Conservation (phyloP, 92 coral and sea anemone genomes). For the Epizoanthus ramosus region DNA sequence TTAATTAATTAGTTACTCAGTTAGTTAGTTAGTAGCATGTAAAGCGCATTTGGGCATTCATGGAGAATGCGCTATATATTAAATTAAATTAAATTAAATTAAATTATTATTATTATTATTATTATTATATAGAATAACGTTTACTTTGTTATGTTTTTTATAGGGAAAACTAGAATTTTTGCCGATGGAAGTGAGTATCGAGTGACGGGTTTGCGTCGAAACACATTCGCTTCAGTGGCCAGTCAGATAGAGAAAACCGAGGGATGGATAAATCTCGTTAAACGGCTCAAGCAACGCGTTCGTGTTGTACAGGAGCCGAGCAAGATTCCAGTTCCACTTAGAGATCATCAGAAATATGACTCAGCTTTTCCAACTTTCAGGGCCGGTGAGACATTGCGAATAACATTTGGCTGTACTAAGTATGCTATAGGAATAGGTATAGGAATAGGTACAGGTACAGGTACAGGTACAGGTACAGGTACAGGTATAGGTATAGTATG, state of each 20-base stretch:
- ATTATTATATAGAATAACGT: too few species aligned
- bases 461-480: too few species aligned
- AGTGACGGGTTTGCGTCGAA: conserved; percentile 34
- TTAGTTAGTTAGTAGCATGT: too few species aligned
- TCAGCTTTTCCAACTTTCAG: conserved; percentile 38
- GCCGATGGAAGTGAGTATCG: conserved; percentile 12
- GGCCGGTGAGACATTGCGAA: conserved; percentile 10
- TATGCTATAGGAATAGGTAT: too few species aligned
- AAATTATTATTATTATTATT: too few species aligned
- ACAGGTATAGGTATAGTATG: too few species aligned
- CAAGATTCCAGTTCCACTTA: background rate
- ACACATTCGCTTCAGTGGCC: conserved; percentile 30
- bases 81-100: too few species aligned
- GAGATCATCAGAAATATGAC: conserved; percentile 39
- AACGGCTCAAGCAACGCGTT: conserved; percentile 17
- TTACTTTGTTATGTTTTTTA: background rate
- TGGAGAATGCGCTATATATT: too few species aligned
- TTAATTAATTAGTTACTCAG: too few species aligned
- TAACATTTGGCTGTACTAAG: background rate
- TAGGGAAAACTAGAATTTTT: conserved; percentile 22
- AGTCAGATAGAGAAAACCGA: conserved; percentile 18
- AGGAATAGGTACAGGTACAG: too few species aligned
- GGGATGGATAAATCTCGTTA: conserved; percentile 27
- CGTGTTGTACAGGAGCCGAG: background rate
- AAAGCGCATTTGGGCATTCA: too few species aligned